A percentile compares a stretch with the other conserved stretches of the same genome.
These are phyloP conservation scores for Hoplostethus atlanticus DNA, from an alignment of 2,797 vertebrate genomes.

Conservation along the genomic window DNA sequence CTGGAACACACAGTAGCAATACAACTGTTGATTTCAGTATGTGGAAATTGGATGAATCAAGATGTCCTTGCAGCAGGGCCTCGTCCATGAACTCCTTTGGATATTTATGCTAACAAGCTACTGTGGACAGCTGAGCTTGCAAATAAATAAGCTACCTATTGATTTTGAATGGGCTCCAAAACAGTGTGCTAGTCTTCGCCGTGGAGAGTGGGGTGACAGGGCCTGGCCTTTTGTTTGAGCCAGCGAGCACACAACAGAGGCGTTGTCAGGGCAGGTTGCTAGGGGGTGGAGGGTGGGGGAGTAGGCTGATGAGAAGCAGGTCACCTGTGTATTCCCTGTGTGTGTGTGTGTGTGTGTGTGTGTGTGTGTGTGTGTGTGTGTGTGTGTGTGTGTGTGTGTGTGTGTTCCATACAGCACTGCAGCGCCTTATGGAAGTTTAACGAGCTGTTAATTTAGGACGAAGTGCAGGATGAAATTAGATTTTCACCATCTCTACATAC, in stretches of 20 bases:
- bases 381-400: background rate
- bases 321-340: conserved; percentile 81
- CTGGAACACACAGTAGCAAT: background rate
- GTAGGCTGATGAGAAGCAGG: conserved; percentile 82
- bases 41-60: conserved; percentile 6
- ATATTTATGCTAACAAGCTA: conserved; percentile 31
- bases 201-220: conserved; percentile 38
- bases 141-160: conserved; percentile 61
- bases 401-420: conserved; percentile 17
- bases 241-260: conserved; percentile 77
- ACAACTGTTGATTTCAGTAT: background rate
- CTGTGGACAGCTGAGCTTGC: conserved; percentile 46
- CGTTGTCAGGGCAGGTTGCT: conserved; percentile 83
- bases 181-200: conserved; percentile 32
- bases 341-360: background rate
- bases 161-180: conserved; percentile 61
- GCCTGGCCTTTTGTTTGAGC: conserved; percentile 79
- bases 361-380: conserved; percentile 16
- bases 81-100: conserved; percentile 12
- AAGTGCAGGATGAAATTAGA: background rate
- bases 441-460: conserved; percentile 2
- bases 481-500: background rate
- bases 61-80: background rate
- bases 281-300: conserved; percentile 48
- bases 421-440: conserved; percentile 17